These are phyloP conservation scores for Manis crassicaudata DNA, from an alignment of 2,797 vertebrate species.

Conservation along the genomic window DNA sequence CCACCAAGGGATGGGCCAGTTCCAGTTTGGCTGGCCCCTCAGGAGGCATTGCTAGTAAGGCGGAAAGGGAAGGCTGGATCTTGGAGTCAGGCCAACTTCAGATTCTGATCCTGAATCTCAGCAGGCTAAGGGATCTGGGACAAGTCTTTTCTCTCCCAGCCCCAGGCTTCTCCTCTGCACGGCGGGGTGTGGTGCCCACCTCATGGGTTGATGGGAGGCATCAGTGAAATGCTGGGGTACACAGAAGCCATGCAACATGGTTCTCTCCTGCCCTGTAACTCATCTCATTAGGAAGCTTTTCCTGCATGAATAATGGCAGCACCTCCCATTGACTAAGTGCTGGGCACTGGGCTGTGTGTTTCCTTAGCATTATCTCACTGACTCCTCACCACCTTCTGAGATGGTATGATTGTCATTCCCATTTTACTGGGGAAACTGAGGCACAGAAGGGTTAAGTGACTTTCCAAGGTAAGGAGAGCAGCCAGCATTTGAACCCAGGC, in stretches of 20 bases:
- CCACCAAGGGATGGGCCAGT: rapidly evolving
- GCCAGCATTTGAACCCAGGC: not conserved
- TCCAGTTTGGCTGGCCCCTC: rapidly evolving
- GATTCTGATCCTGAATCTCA: not conserved
- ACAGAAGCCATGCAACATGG: rapidly evolving
- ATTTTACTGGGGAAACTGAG: not conserved
- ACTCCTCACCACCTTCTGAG: not conserved
- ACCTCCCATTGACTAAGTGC: not conserved
- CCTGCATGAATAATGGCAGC: not conserved
- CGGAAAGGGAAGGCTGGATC: not conserved
- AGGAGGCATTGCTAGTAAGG: rapidly evolving
- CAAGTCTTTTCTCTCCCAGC: not conserved
- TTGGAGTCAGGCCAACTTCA: no score
- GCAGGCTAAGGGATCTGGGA: not conserved
- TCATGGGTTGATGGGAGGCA: not conserved
- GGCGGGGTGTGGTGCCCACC: not conserved
- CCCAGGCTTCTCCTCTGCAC: not conserved
- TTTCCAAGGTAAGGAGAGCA: not conserved
- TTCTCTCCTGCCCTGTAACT: not conserved
- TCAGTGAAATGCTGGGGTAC: rapidly evolving
- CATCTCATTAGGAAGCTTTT: not conserved
- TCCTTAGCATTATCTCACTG: not conserved
- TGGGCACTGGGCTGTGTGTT: not conserved
- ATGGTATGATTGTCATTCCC: not conserved
- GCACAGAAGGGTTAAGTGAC: not conserved